Conservation (phyloP, 2,797 vertebrate species). For the Phrynocephalus vlangalii region DNA sequence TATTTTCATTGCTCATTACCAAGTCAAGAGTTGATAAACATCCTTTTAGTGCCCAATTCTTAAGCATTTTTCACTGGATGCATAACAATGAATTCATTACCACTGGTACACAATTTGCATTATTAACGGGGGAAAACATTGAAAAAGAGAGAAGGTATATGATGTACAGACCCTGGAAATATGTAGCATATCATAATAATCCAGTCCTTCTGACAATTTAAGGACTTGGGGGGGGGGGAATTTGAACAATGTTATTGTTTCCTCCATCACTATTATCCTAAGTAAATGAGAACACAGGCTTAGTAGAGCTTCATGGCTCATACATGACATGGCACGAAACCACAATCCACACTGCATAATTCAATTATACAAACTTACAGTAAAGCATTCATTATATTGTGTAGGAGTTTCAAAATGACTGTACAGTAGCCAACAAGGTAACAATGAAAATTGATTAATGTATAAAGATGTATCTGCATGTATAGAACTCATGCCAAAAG, state of each 20-base stretch:
- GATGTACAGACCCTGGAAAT: conserved; percentile 78
- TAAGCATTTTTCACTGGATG: conserved; percentile 84
- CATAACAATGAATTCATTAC: conserved; percentile 85
- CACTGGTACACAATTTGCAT: conserved; percentile 85
- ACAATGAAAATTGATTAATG: conserved; percentile 79
- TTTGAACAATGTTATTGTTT: conserved; percentile 60
- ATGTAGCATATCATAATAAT: conserved; percentile 75
- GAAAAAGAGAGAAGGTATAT: conserved; percentile 78
- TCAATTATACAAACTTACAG: conserved; percentile 72
- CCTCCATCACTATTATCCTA: conserved; percentile 65
- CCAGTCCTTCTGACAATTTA: conserved; percentile 77
- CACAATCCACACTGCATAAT: conserved; percentile 71
- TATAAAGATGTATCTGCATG: conserved; percentile 70
- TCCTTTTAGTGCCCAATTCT: conserved; percentile 88
- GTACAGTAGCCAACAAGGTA: conserved; percentile 77
- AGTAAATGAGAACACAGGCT: conserved; percentile 66
- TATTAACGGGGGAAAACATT: conserved; percentile 78
- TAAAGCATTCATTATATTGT: conserved; percentile 74
- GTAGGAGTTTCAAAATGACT: conserved; percentile 72
- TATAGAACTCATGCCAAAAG: conserved; percentile 70
- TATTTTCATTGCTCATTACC: conserved; percentile 83
- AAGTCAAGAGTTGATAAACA: conserved; percentile 84
- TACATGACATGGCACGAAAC: conserved; percentile 68
- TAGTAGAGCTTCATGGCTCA: conserved; percentile 69
- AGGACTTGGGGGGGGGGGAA: conserved; percentile 70